Evolutionary conservation across 2,113 vertebrate species (phyloP).

Genomic region (Oreotragus oreotragus): DNA sequence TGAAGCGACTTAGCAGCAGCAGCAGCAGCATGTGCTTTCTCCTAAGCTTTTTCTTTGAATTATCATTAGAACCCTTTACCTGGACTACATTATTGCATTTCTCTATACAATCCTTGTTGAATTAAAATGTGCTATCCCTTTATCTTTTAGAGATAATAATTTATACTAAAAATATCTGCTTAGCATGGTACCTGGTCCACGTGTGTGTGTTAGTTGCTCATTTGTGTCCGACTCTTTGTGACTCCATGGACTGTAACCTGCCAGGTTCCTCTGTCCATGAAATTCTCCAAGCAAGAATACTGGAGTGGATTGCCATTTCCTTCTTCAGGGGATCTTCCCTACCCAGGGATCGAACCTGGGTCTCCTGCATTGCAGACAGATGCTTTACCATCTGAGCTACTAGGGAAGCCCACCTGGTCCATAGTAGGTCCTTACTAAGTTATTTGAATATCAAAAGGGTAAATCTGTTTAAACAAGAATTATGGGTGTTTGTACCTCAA

Average conservation of each 20-base stretch:
- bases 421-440: not conserved
- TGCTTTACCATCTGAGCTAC: not conserved
- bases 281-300: not conserved
- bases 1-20: too few species aligned
- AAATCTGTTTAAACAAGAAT: not conserved
- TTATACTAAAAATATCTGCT: not conserved
- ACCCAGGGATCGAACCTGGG: too few species aligned
- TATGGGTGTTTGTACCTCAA: not conserved
- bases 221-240: rapidly evolving
- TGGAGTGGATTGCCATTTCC: too few species aligned
- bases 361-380: too few species aligned
- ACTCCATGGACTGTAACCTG: not conserved
- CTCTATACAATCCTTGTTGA: not conserved
- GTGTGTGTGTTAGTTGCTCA: rapidly evolving
- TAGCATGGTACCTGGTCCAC: not conserved
- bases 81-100: not conserved
- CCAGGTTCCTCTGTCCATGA: not conserved
- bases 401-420: not conserved
- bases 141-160: not conserved
- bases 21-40: not conserved
- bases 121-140: not conserved
- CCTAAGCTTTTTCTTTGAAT: constrained; percentile 27
- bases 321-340: too few species aligned
- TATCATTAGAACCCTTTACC: constrained; percentile 4
- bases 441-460: constrained; percentile 25